These are phyloP conservation scores for Xenopus petersii DNA, from an alignment of 2,797 vertebrate genomes.

Conservation along the genomic window DNA sequence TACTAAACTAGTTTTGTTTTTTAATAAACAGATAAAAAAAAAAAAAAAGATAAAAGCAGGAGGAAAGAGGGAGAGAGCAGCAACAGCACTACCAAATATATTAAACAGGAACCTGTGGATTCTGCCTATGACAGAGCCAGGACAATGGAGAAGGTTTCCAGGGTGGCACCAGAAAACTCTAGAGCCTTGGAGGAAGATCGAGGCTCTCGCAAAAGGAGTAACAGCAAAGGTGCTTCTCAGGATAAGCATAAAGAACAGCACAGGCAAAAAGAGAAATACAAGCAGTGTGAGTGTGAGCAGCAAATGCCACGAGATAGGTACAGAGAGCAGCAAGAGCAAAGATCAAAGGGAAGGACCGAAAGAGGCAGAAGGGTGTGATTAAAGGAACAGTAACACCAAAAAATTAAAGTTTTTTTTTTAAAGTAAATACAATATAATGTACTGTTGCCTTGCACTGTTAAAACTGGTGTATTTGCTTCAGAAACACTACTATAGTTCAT, in stretches of 20 bases:
- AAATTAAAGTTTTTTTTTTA: no score
- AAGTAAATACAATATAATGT: no score
- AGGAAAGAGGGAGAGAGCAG: not conserved
- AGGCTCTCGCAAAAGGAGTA: not conserved
- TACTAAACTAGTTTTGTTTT: not conserved
- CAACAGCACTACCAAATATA: not conserved
- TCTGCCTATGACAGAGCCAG: not conserved
- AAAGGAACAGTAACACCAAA: no score
- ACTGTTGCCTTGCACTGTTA: no score
- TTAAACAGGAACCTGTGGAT: not conserved
- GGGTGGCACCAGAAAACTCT: not conserved
- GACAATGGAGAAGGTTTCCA: not conserved
- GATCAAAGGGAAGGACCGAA: not conserved
- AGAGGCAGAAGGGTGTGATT: not conserved
- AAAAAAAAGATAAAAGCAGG: not conserved
- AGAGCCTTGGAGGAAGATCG: not conserved
- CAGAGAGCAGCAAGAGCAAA: not conserved
- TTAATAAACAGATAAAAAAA: not conserved
- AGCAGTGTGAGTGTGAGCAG: no score
- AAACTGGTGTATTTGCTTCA: no score
- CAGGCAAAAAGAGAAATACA: not conserved
- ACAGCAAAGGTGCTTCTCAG: not conserved
- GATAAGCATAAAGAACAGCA: not conserved
- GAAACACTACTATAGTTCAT: no score
- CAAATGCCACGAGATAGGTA: not conserved